A percentile compares a stretch with the other conserved stretches of the same genome.
phyloP scores from a whole-genome alignment of 2,113 vertebrate genomes.

The Tursiops truncatus region DNA sequence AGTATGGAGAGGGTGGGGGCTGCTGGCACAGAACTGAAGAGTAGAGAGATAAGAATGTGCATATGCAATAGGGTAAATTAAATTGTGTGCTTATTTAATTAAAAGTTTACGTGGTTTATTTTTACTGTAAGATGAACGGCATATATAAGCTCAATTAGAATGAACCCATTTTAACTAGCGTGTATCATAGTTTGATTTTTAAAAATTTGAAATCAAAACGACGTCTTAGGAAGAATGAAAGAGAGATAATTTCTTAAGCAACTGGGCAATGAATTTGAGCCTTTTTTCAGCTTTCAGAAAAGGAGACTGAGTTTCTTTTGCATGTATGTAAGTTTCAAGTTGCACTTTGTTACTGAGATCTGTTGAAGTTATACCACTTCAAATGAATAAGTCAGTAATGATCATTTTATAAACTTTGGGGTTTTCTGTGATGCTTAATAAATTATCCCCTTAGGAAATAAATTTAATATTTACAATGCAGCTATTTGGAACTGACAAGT shows the following conservation, averaged over 20 bases:
- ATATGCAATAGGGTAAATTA: constrained; percentile 62
- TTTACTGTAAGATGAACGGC: constrained; percentile 61
- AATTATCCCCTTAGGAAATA: constrained; percentile 76
- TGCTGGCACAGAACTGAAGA: constrained; percentile 55
- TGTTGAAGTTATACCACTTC: not conserved
- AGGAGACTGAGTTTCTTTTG: constrained; percentile 52
- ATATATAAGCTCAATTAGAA: constrained; percentile 61
- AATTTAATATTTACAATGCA: constrained; percentile 59
- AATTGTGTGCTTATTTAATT: constrained; percentile 73
- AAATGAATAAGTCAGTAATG: constrained; percentile 46
- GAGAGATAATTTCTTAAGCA: constrained; percentile 43
- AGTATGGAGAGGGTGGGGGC: not conserved
- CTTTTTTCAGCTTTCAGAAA: constrained; percentile 52
- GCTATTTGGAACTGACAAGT: constrained; percentile 55
- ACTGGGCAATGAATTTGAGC: constrained; percentile 48
- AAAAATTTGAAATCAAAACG: constrained; percentile 55
- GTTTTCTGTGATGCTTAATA: constrained; percentile 57
- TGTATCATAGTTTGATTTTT: constrained; percentile 60
- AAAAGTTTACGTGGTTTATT: constrained; percentile 71
- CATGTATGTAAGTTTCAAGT: constrained; percentile 42
- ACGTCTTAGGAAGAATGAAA: constrained; percentile 54
- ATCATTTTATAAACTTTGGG: constrained; percentile 61
- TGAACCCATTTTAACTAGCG: constrained; percentile 58
- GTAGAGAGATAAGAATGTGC: constrained; percentile 49
- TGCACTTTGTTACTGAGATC: constrained; percentile 47